Conservation (phyloP, 2,797 vertebrate genomes). For the Alca torda region DNA sequence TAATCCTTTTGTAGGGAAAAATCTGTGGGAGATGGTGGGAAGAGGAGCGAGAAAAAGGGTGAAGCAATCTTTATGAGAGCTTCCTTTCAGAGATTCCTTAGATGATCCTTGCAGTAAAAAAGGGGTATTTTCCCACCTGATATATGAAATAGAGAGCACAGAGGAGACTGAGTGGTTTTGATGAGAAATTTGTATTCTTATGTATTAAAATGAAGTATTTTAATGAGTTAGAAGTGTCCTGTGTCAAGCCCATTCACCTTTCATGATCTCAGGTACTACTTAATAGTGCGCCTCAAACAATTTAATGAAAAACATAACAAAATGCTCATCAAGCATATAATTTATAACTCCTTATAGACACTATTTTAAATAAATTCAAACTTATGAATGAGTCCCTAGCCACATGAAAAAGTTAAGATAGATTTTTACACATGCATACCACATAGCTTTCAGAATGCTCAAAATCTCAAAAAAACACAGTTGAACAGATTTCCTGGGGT, state of each 20-base stretch:
- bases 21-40: neutral
- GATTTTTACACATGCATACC: neutral
- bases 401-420: neutral
- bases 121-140: neutral
- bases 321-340: neutral
- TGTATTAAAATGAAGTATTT: neutral
- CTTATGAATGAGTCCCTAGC: accelerated
- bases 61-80: neutral
- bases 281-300: neutral
- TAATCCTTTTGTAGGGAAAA: neutral
- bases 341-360: neutral
- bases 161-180: neutral
- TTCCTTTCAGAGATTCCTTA: neutral
- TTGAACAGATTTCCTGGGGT: neutral
- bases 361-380: neutral
- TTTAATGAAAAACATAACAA: neutral
- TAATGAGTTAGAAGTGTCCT: neutral
- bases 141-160: neutral
- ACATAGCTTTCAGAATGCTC: neutral
- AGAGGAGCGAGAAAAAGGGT: neutral
- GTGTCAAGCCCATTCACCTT: neutral
- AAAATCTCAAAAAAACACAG: neutral
- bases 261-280: neutral
- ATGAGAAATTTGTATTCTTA: neutral
- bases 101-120: neutral